Conservation (phyloP, 2,797 vertebrate species). For the Sitta carolinensis region DNA sequence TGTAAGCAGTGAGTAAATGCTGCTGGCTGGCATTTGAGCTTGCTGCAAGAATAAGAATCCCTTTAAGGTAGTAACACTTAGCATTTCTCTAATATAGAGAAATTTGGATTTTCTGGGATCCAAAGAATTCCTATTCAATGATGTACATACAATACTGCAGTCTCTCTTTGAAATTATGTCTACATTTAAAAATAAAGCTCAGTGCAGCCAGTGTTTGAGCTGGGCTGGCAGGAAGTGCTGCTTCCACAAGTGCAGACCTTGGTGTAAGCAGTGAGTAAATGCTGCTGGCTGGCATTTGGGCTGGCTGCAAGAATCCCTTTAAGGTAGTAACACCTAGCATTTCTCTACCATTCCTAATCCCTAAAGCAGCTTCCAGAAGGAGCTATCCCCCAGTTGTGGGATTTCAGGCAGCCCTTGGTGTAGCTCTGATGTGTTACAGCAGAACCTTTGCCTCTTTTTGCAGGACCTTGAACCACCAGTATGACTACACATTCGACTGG, state of each 20-base stretch:
- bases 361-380: neutral
- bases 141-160: no score
- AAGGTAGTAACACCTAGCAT: neutral
- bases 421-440: neutral
- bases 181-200: no score
- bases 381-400: neutral
- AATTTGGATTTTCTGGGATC: no score
- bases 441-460: neutral
- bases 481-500: constrained; percentile 99
- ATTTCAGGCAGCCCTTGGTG: neutral
- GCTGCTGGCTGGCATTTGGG: neutral
- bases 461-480: constrained; percentile 99
- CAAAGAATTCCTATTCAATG: no score
- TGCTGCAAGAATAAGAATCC: constrained; percentile 6
- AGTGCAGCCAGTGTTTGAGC: neutral
- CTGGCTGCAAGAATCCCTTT: constrained; percentile 24
- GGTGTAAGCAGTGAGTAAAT: neutral
- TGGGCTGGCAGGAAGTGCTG: neutral
- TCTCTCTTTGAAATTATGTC: no score
- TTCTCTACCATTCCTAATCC: neutral
- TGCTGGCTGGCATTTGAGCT: neutral
- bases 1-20: neutral
- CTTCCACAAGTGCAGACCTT: neutral
- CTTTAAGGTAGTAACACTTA: constrained; percentile 3
- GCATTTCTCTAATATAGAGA: neutral